Base-by-base conservation (phyloP, 2,797 vertebrate species). In the Pangasius larnaudii region DNA sequence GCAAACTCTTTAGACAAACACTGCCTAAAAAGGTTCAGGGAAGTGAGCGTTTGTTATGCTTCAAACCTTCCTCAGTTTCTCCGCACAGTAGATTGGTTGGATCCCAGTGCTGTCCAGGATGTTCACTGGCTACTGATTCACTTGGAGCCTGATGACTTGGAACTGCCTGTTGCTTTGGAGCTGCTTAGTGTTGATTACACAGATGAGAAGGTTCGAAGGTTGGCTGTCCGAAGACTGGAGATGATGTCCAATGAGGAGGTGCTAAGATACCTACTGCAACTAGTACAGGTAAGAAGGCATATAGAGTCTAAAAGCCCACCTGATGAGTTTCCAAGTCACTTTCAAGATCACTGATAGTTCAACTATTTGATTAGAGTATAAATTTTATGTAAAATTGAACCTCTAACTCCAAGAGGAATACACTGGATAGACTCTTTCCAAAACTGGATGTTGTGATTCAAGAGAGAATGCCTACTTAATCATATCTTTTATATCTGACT, bases 201-300 rank as follows among this genome's bases (percentile, higher is more conserved):
- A 27, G 96, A 97, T 9, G 91, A 94, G 91, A 91, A 30, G 0
- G 96, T 96, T 86, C 93, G 96, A 85, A 93, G 80, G 46, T 90
- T 97, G 22, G 96, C 96, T 1, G 95, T 96, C 6, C 90, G 93
- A 92, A 94, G 94, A 81, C 75, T 97, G 90, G 95, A 97, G 63
- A 92, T 86, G 51, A 90, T 97, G 89, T 95, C 94, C 46, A 96
- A 95, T 87, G 94, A 96, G 42, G 95, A 96, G 18, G 91, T 97
- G 0, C 78, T 96, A 42, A 95, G 90, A 90, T 96, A 96, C 92
- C 93, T 97, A 86, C 94, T 97, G 58, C 96, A 97, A 89, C 93
- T 97, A 79, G 95, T 97, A 22, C 96, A 97, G 95, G 96, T 97
- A 91, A 86, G 90, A 88, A 49, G 5, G n/a, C 22, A 56, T 24